Evolutionary conservation across 2,113 vertebrate species (phyloP), one percentile per base, ranked within the genome.

Genomic region (Danio rerio): DNA sequence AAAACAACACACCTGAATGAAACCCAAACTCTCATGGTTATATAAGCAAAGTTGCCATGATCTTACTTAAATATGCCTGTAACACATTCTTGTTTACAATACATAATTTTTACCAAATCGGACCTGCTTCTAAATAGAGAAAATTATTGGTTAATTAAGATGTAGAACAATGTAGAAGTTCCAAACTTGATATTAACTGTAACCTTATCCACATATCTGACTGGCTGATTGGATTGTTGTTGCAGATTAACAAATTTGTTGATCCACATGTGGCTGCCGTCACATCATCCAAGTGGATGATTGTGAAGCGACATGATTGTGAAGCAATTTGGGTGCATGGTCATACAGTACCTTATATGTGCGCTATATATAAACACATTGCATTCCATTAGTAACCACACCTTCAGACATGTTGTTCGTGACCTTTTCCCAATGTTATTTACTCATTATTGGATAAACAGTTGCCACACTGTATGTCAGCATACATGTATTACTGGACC

Each of bases 401-500:
- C 9, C 42, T 68, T 68, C 3, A 68, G 45, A 47, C 12, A 68
- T 47, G 65, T 18, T 18, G n/a, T 7, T 68, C 42, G 10, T 68
- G 65, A 68, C 42, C 65, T 9, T 68, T 68, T 45, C 45, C 5
- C 42, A 68, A 47, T 9, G 18, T 68, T 16, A 68, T 68, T 47
- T 68, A 68, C 42, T 47, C 11, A 16, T 68, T 47, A 68, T 15
- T 68, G 65, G 65, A 68, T 68, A 18, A 47, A 47, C 42, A 68
- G 65, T 45, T 47, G 42, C 16, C 45, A 68, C 9, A 68, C 45
- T 68, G 65, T 45, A 11, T 47, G 65, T 18, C 5, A 3, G 65
- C 42, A 45, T 11, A 18, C 3, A 11, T 11, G 45, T 43, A 68
- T 66, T 68, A 18, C 65, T 10, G 16, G 16, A 47, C 4, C 16